Evolutionary conservation across 2,113 vertebrate species (phyloP), one percentile per base, ranked within the genome.

Genomic region (Tragelaphus scriptus): DNA sequence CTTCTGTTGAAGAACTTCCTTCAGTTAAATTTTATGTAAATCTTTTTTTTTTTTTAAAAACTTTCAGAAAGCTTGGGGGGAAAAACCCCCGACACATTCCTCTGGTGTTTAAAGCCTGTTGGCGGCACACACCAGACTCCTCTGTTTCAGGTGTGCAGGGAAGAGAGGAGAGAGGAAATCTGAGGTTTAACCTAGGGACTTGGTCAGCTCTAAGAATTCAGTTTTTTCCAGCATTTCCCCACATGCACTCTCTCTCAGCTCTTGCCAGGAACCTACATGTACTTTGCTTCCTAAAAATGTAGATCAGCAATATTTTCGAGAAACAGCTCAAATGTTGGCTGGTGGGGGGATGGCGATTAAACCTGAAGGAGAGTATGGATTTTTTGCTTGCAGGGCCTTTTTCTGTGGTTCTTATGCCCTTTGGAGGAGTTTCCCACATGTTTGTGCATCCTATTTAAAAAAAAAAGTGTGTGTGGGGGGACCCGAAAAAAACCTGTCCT

Each of bases 401-500:
- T 85, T 71, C 80, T 77, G n/a, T 93, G 25, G 25, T 94, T 95
- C 49, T 85, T 92, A 58, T 77, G 17, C 84, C 30, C 36, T 94
- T 95, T 94, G 51, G 80, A 90, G 55, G 32, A 91, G 19, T 56
- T 96, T 92, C 90, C 58, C 55, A 90, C 51, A n/a, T 93, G 58
- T 95, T 80, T 96, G 30, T 49, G 49, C 90, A 13, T 90, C 75
- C 85, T 89, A 81, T 68, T 97, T 47, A 93, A 85, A 51, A 95
- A 93, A 93, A 88, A 26, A 63, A 7, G 14, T 40, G 19, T 71
- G 11, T 40, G n/a, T 5, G 15, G 11, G 44, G 56, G 77, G n/a
- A 49, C 40, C 21, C 82, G 84, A 94, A 97, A 68, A 95, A 97
- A 97, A 90, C 61, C 32, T 63, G 77, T 94, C 21, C 85, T 91